A percentile compares a stretch with the other conserved stretches of the same genome.
Conservation (phyloP, 2,888 invertebrate species). For the Octonoba sinensis region DNA sequence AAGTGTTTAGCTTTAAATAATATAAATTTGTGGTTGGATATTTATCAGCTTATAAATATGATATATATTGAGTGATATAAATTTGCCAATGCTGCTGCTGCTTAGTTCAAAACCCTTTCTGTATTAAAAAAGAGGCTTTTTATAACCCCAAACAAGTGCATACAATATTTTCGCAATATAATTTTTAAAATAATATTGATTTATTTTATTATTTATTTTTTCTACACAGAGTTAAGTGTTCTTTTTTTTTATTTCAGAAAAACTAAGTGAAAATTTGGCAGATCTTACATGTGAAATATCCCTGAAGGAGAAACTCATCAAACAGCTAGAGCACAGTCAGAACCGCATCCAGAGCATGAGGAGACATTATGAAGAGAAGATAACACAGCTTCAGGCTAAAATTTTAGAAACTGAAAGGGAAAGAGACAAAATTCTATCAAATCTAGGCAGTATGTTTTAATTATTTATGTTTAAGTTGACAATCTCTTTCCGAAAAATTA, state of each 20-base stretch:
- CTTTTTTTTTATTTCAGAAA: constrained; percentile 65
- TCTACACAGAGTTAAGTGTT: too few relatives aligned
- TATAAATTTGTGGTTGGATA: too few relatives aligned
- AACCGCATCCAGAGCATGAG: constrained; percentile 85
- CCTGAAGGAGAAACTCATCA: constrained; percentile 93
- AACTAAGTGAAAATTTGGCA: constrained; percentile 83
- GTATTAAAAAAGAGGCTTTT: too few relatives aligned
- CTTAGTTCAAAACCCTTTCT: too few relatives aligned
- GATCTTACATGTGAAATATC: constrained; percentile 93
- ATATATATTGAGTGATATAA: too few relatives aligned
- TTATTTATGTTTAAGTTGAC: background rate
- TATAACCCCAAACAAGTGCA: too few relatives aligned
- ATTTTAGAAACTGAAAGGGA: constrained; percentile 92
- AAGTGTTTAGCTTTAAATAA: too few relatives aligned
- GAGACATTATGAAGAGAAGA: constrained; percentile 92
- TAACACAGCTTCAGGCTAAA: constrained; percentile 84
- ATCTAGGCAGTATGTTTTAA: constrained; percentile 67
- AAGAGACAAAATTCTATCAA: constrained; percentile 84
- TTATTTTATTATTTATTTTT: too few relatives aligned
- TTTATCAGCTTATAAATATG: too few relatives aligned
- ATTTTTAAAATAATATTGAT: too few relatives aligned
- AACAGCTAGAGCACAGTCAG: constrained; percentile 91
- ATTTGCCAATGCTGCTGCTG: too few relatives aligned
- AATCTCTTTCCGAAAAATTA: background rate
- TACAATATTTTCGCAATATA: too few relatives aligned